These are phyloP conservation scores for Drosophila obscura DNA, from an alignment of 1,140 invertebrate genomes.

Conservation along the genomic window DNA sequence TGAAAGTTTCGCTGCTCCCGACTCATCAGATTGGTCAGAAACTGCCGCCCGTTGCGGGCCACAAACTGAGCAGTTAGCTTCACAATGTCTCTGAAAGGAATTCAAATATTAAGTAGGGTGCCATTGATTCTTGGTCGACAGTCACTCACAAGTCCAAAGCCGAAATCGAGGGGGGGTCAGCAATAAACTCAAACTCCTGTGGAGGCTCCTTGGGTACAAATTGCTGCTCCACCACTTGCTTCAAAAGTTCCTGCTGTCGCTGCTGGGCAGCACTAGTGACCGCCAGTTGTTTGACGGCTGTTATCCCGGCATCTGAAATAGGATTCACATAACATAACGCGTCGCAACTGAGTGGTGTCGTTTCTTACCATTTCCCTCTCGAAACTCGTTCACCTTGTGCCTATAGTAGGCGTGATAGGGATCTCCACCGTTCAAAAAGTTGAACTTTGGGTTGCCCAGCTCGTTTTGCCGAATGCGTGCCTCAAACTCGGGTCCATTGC, in stretches of 20 bases:
- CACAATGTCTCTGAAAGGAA: conserved; percentile 93
- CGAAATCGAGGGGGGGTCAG: conserved; percentile 99
- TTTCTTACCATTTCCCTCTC: conserved; percentile 91
- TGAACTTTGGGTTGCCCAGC: conserved; percentile 98
- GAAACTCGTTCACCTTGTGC: conserved; percentile 98
- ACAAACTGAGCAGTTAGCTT: conserved; percentile 99
- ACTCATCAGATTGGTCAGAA: conserved; percentile 99
- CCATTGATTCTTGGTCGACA: neutral
- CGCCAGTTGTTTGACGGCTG: conserved; percentile 84
- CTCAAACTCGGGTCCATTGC: conserved; percentile 99
- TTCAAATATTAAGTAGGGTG: neutral
- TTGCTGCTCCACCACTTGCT: conserved; percentile 92
- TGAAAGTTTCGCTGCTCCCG: conserved; percentile 99
- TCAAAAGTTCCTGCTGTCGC: conserved; percentile 94
- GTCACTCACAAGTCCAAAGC: conserved; percentile 93
- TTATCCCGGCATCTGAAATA: conserved; percentile 51
- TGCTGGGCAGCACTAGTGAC: conserved; percentile 91
- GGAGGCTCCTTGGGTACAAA: conserved; percentile 98
- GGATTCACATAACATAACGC: neutral
- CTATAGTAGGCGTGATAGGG: conserved; percentile 99
- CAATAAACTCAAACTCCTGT: conserved; percentile 97
- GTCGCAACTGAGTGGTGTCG: neutral
- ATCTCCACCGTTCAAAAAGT: conserved; percentile 98
- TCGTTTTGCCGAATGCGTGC: conserved; percentile 98
- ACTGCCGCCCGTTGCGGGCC: conserved; percentile 98